phyloP scores from a whole-genome alignment of 2,113 vertebrate species.

The Rutilus rutilus region DNA sequence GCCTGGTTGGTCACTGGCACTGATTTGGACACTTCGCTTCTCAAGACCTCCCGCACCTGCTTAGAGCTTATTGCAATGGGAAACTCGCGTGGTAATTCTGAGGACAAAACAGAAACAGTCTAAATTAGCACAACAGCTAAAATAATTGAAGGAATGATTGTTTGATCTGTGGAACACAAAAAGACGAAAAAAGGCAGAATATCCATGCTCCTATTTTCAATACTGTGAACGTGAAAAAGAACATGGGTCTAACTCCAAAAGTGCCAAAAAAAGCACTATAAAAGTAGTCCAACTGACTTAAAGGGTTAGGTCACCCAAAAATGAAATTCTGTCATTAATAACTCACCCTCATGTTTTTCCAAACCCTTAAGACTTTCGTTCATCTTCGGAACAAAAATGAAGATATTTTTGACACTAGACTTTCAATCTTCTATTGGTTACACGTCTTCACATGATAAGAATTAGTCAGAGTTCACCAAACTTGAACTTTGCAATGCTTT shows the following conservation, averaged over 20 bases:
- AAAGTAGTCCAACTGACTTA: background rate
- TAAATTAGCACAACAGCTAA: background rate
- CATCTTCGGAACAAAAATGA: too few relatives aligned
- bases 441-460: background rate
- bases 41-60: constrained; percentile 78
- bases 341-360: too few relatives aligned
- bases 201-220: background rate
- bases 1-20: constrained; percentile 72
- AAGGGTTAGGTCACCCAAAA: too few relatives aligned
- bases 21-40: constrained; percentile 77
- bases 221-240: background rate
- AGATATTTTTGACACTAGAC: too few relatives aligned
- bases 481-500: background rate
- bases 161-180: background rate
- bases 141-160: background rate
- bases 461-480: background rate
- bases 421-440: background rate
- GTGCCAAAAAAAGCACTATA: background rate
- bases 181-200: background rate
- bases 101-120: constrained; percentile 8
- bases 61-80: constrained; percentile 78
- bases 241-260: background rate
- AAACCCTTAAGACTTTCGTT: too few relatives aligned
- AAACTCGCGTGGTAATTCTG: constrained; percentile 71
- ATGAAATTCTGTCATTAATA: too few relatives aligned